Evolutionary conservation across 2,113 vertebrate genomes (phyloP), one percentile per base, ranked within the genome.

Genomic region (Daphoenositta chrysoptera): DNA sequence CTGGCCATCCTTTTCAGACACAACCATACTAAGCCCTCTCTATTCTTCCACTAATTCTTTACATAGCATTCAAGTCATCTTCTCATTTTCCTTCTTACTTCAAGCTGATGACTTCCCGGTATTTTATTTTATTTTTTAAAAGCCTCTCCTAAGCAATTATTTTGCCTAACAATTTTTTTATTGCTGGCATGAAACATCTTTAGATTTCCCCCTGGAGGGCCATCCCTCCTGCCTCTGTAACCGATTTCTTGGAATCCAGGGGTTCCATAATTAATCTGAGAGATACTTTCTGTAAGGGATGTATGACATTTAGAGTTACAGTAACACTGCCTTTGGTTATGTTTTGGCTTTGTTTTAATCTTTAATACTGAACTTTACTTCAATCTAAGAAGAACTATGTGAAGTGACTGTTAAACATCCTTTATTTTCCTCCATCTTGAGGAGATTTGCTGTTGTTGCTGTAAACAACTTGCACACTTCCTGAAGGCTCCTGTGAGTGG

Each of bases 311-410:
- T 89, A 60, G 87, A 94, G 68, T 72, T 87, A 87, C 56, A 91
- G 42, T 7, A 79, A 83, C 71, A 90, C 77, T 64, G 76, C 89
- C 88, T 71, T 79, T 82, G 79, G 76, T 72, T 87, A 90, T 42
- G 23, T 66, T 93, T 95, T 70, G 45, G 79, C 87, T 94, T 86
- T 80, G 90, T 77, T 89, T 92, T 89, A 57, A 69, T 79, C 87
- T 89, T 85, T 84, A 82, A 91, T 91, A 58, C 64, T 70, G 45
- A 95, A 94, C 76, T 80, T 87, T 87, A 93, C 68, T 96, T 95
- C 91, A 92, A 39, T 95, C 64, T 83, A 70, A 39, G 66, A 69
- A 78, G 30, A 80, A 45, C 44, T 58, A 56, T 45, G 39, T 50
- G 61, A 89, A 81, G 54, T 35, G 51, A 86, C 76, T 87, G 88